Evolutionary conservation across 2,113 vertebrate species (phyloP), one percentile per base, ranked within the genome.

Genomic region (Turnix velox): DNA sequence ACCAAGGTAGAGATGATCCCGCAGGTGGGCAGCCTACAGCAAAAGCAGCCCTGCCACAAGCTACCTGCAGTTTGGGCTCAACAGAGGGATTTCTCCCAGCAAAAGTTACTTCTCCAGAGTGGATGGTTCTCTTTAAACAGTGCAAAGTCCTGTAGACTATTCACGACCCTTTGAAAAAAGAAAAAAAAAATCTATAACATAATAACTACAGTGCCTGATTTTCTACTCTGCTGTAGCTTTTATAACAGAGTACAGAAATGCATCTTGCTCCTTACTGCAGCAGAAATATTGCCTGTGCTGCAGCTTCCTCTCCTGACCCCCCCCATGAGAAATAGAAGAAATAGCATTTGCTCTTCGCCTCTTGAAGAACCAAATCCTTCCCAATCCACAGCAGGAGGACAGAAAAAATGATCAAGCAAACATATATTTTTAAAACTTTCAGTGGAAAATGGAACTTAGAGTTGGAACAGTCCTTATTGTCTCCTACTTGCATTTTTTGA

Each of bases 11-110:
- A 62, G 39, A 39, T 0, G 3, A 6, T 54, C 33, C 57, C 0
- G 1, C 14, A 13, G 28, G 23, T 5, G 16, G 69, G 43, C 57
- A 67, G 51, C 3, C 1, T 35, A 13, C 0, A 7, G 16, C 0
- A 0, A 54, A 54, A 86, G 48, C 61, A 45, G 25, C 12, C 61
- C 43, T 30, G 28, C 45, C 11, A 49, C 30, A 83, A 65, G 28
- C 17, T 4, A 33, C 0, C 0, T 3, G 23, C 10, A 28, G 8
- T 24, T 65, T 33, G 12, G 17, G 37, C 37, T 35, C 33, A 65
- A 48, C 33, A 91, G 25, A 67, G 45, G 42, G 62, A 27, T 27
- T 75, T 78, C 23, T 22, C 57, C 11, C 20, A 31, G n/a, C 25
- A 35, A 45, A 75, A 87, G 25, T 55, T 54, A 54, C 45, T 90